Evolutionary conservation across 2,113 vertebrate genomes (phyloP), one percentile per base, ranked within the genome.

Genomic region (Haemorhous mexicanus): DNA sequence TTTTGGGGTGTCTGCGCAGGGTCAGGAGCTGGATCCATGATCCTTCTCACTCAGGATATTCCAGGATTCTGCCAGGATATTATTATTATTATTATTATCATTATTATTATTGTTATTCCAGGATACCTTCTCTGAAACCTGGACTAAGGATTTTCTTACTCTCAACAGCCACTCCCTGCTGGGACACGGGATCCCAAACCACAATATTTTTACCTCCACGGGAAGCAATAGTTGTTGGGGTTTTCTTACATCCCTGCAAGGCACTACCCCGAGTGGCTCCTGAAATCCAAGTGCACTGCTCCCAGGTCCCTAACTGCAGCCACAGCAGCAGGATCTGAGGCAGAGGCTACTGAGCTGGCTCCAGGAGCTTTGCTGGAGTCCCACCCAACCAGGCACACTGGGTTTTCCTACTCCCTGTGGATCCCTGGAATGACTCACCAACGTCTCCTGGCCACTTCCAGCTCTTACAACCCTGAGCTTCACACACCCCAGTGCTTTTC

Each of bases 401-500:
- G 85, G 50, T 28, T 53, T 69, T 62, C 75, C 30, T 1, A 15
- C 14, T 90, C 78, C 55, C 85, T 24, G 10, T 3, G 76, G 68
- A n/a, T 39, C 44, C 27, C n/a, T 9, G 49, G 7, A 69, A 32
- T 83, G 90, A 74, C 72, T 95, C 90, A 73, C 79, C 11, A 15
- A 32, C 0, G 0, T 35, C 92, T 90, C 63, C 67, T 39, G 72
- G 79, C 37, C 90, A 12, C 86, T 46, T 83, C 49, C 90, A 90
- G 74, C 55, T 16, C 68, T 26, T 14, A 9, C 1, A 7, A 1
- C 23, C 9, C 1, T 1, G 14, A 74, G 10, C 19, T 90, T 77
- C 83, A 43, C 86, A 61, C 49, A 55, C 3, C 23, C 28, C 66
- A 53, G 6, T 2, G 26, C 0, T n/a, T 61, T 18, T 20, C 1